A percentile compares a stretch with the other conserved stretches of the same genome.
These are phyloP conservation scores for Epinotia bilunana DNA, from an alignment of 2,888 invertebrate genomes.

Conservation along the genomic window DNA sequence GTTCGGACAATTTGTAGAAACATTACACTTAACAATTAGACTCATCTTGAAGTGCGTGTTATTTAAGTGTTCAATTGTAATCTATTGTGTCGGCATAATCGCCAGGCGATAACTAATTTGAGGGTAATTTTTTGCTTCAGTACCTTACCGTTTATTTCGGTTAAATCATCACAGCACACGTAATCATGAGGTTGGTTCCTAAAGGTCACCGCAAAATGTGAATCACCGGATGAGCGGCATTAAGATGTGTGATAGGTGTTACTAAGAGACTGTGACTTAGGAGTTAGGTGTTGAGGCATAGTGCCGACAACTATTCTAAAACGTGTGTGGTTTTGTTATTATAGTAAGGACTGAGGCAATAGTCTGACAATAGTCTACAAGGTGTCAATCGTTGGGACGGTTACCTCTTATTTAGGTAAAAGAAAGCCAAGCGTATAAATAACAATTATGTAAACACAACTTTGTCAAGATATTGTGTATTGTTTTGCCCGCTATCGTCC, in stretches of 20 bases:
- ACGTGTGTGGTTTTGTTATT: not conserved
- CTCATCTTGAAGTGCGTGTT: slow-evolving; percentile 6
- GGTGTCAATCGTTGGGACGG: too few relatives aligned
- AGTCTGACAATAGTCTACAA: too few relatives aligned
- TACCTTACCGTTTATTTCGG: slow-evolving; percentile 22
- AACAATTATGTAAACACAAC: not conserved
- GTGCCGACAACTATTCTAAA: not conserved
- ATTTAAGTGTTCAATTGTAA: slow-evolving; percentile 11
- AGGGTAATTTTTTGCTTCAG: slow-evolving; percentile 32
- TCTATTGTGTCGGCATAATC: not conserved
- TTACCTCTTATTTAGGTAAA: too few relatives aligned
- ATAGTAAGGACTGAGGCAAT: too few relatives aligned
- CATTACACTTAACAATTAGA: not conserved
- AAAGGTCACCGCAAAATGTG: slow-evolving; percentile 26
- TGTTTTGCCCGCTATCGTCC: not conserved
- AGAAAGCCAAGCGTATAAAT: not conserved
- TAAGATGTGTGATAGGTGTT: slow-evolving; percentile 20
- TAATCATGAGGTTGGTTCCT: slow-evolving; percentile 15
- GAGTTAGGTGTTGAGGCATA: not conserved
- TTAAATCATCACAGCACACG: slow-evolving; percentile 26
- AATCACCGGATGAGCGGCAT: slow-evolving; percentile 17
- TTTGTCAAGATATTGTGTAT: not conserved
- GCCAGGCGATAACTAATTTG: slow-evolving; percentile 17
- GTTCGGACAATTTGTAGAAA: not conserved
- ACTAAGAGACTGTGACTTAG: not conserved